Percentiles rank a stretch among this genome's conserved stretches.
Conservation (phyloP, 2,888 invertebrate genomes). For the Itoplectis maculator region DNA sequence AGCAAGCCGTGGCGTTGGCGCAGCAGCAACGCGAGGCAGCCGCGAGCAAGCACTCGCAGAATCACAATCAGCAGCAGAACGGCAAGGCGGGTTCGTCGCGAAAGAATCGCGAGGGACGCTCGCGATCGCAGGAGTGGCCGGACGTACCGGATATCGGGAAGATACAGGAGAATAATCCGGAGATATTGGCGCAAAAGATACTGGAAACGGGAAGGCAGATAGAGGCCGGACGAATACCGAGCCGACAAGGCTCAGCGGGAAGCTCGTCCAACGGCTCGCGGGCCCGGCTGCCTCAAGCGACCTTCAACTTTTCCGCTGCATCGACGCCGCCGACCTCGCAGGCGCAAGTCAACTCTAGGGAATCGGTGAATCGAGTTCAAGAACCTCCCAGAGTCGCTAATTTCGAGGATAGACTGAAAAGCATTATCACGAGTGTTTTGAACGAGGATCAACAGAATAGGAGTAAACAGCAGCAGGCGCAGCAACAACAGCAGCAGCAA, state of each 20-base stretch:
- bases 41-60: conserved; percentile 75
- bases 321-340: conserved; percentile 74
- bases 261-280: conserved; percentile 71
- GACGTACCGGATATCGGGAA: conserved; percentile 95
- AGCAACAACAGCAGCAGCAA: conserved; percentile 83
- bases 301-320: conserved; percentile 79
- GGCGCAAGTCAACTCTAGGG: conserved; percentile 70
- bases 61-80: conserved; percentile 77
- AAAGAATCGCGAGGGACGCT: conserved; percentile 90
- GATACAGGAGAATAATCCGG: conserved; percentile 96
- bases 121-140: conserved; percentile 96
- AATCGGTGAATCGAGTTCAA: conserved; percentile 86
- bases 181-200: conserved; percentile 95
- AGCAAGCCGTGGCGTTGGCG: conserved; percentile 85
- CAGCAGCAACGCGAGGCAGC: conserved; percentile 75
- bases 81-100: conserved; percentile 85
- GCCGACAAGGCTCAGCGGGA: conserved; percentile 70
- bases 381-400: conserved; percentile 95
- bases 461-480: conserved; percentile 82
- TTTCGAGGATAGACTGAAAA: conserved; percentile 91
- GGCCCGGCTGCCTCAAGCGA: conserved; percentile 81
- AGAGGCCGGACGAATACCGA: conserved; percentile 90
- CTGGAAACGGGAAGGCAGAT: conserved; percentile 95
- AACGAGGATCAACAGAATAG: conserved; percentile 92
- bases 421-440: conserved; percentile 86